Conservation (phyloP, 2,797 vertebrate species). For the Hapalemur alaotrensis region DNA sequence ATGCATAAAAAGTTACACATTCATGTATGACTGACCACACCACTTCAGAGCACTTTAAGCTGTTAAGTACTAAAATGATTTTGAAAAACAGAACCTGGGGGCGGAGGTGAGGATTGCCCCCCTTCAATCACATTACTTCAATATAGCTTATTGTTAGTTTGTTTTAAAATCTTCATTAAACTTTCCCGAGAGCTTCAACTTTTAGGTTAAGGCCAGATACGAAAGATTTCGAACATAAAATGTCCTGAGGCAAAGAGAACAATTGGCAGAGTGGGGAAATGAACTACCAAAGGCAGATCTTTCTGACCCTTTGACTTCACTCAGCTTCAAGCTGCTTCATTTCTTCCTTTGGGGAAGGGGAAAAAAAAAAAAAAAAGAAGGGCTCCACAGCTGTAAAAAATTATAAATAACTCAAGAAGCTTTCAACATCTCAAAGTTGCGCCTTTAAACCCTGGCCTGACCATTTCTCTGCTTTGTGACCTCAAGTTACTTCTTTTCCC, state of each 20-base stretch:
- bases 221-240: constrained; percentile 12
- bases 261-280: background rate
- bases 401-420: background rate
- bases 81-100: background rate
- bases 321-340: background rate
- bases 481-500: background rate
- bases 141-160: background rate
- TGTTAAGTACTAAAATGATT: constrained; percentile 24
- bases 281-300: background rate
- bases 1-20: constrained; percentile 29
- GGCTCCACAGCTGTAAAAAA: background rate
- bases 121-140: constrained; percentile 34
- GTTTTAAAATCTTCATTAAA: constrained; percentile 11
- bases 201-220: background rate
- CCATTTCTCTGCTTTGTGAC: background rate
- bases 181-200: background rate
- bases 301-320: background rate
- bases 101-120: background rate
- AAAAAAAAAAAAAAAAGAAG: too few species aligned
- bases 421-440: background rate
- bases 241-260: constrained; percentile 12
- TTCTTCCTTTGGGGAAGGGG: background rate
- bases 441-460: background rate
- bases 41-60: constrained; percentile 4
- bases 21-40: constrained; percentile 38